Evolutionary conservation across 2,797 vertebrate genomes (phyloP).

Genomic region (Perodicticus potto): DNA sequence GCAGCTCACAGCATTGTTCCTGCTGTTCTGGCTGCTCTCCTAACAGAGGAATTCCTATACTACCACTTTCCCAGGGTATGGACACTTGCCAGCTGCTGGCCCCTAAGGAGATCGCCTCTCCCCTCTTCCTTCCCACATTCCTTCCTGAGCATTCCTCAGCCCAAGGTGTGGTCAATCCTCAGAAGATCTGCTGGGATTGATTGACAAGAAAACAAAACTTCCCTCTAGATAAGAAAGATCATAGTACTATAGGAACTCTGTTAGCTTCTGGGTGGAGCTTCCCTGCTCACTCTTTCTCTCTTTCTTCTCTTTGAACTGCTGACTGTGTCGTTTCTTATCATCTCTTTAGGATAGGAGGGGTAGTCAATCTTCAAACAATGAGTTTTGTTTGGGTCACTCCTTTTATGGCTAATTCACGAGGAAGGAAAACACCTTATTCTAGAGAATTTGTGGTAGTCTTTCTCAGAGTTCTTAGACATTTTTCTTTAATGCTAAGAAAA

Average conservation of each 20-base stretch:
- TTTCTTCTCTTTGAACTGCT: conserved; percentile 69
- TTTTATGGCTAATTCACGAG: conserved; percentile 36
- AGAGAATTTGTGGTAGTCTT: neutral
- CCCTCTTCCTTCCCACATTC: conserved; percentile 71
- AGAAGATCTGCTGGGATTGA: conserved; percentile 82
- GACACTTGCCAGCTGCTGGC: conserved; percentile 72
- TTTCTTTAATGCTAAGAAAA: neutral
- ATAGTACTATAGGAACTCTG: conserved; percentile 54
- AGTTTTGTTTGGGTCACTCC: conserved; percentile 75
- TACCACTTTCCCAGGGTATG: conserved; percentile 83
- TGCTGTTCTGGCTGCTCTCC: conserved; percentile 66
- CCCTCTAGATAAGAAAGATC: conserved; percentile 75
- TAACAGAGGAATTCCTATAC: conserved; percentile 83
- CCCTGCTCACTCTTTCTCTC: neutral
- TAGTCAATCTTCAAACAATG: conserved; percentile 75
- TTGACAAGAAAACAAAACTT: conserved; percentile 83
- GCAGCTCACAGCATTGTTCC: conserved; percentile 87
- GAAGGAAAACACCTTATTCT: neutral
- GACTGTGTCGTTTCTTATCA: conserved; percentile 81
- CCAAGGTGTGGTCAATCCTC: conserved; percentile 51
- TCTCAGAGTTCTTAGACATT: neutral
- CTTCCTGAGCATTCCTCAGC: conserved; percentile 79
- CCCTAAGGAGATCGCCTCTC: conserved; percentile 82
- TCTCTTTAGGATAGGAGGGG: conserved; percentile 3
- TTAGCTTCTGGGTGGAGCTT: conserved; percentile 63